Conservation (phyloP, 2,797 vertebrate genomes). For the Bradypus variegatus region DNA sequence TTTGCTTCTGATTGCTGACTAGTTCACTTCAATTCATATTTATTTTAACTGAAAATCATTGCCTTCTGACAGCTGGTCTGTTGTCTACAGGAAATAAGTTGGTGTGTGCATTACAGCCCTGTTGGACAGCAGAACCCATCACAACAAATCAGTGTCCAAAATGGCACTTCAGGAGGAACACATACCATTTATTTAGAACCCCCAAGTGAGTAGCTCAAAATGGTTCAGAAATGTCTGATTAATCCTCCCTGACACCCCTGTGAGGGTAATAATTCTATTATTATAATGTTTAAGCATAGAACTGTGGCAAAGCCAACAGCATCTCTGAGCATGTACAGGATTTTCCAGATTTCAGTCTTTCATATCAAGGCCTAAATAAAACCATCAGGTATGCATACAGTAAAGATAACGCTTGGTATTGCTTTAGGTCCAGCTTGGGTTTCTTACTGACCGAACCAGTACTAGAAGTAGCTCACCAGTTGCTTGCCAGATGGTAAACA, state of each 20-base stretch:
- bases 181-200: constrained; percentile 55
- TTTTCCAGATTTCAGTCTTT: background rate
- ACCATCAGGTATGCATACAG: background rate
- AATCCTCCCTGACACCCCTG: constrained; percentile 55
- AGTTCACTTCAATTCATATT: constrained; percentile 52
- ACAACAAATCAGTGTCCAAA: constrained; percentile 56
- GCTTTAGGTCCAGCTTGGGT: background rate
- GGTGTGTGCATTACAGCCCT: constrained; percentile 52
- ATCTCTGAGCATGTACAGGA: constrained; percentile 12
- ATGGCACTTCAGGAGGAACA: constrained; percentile 47
- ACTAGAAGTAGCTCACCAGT: background rate
- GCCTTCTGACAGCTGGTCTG: constrained; percentile 32
- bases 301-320: constrained; percentile 45
- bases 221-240: constrained; percentile 62
- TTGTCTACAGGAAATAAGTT: constrained; percentile 46
- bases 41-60: constrained; percentile 54
- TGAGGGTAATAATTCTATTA: constrained; percentile 65
- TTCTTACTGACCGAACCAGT: background rate
- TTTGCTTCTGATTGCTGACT: constrained; percentile 53
- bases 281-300: constrained; percentile 45
- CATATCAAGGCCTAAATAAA: background rate
- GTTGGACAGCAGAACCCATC: constrained; percentile 51
- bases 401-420: background rate
- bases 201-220: constrained; percentile 52
- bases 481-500: background rate